These are phyloP conservation scores for Mactra quadrangularis DNA, from an alignment of 1,140 invertebrate species.

Conservation along the genomic window DNA sequence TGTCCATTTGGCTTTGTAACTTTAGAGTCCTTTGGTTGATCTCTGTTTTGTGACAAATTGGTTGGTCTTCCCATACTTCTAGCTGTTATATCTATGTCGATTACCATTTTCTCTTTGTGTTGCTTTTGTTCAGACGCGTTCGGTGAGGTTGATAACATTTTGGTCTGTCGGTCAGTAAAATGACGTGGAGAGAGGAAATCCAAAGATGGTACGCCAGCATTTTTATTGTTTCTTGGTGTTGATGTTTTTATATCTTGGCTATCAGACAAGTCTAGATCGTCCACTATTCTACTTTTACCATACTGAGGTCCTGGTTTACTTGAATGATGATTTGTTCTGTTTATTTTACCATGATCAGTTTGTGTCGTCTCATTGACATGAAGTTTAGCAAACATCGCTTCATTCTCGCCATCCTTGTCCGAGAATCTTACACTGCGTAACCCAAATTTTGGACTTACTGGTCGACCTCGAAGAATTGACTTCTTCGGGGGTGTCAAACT, in stretches of 20 bases:
- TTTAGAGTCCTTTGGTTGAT: not conserved
- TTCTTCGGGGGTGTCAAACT: slow-evolving; percentile 25
- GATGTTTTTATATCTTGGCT: slow-evolving; percentile 26
- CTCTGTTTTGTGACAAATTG: no score
- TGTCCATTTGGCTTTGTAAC: slow-evolving; percentile 6
- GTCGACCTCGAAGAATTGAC: slow-evolving; percentile 31
- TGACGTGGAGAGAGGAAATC: slow-evolving; percentile 29
- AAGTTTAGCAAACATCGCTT: slow-evolving; percentile 36
- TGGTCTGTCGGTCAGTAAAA: not conserved
- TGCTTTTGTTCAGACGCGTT: not conserved
- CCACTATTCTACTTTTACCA: not conserved
- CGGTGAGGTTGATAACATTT: not conserved
- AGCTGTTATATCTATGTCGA: slow-evolving; percentile 13
- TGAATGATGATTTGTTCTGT: not conserved
- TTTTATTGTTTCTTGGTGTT: slow-evolving; percentile 17
- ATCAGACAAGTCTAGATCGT: not conserved
- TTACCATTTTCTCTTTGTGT: not conserved
- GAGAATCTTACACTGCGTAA: slow-evolving; percentile 31
- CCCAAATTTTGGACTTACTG: slow-evolving; percentile 36
- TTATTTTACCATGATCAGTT: slow-evolving; percentile 20
- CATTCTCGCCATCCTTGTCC: slow-evolving; percentile 38
- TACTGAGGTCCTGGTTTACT: not conserved
- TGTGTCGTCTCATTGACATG: slow-evolving; percentile 40
- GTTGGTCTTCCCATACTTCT: no score
- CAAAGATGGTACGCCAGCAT: not conserved